Evolutionary conservation across 2,797 vertebrate genomes (phyloP), one percentile per base, ranked within the genome.

Genomic region (Microtus californicus): DNA sequence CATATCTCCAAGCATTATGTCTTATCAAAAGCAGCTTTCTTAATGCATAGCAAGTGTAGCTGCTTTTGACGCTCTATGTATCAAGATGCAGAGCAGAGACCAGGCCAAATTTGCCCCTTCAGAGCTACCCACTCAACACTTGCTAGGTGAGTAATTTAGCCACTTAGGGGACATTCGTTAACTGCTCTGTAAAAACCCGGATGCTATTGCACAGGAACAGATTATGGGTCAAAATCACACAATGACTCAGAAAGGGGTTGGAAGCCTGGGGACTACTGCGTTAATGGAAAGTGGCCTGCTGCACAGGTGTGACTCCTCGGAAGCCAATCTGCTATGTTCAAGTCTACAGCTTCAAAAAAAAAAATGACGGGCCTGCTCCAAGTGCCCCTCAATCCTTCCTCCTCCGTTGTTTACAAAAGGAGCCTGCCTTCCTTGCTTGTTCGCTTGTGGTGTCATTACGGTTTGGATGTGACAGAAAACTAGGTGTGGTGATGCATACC

Each of bases 21-120:
- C 92, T 65, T 90, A 76, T 77, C 88, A 90, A 97, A 95, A 95
- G 96, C 91, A 89, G 93, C 74, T 67, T 96, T 94, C 78, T 97
- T 92, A 93, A 95, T 93, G 63, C 48, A 83, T 73, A 90, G 85
- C 78, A 85, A 93, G 80, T 6, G 0, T 54, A 63, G 37, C 61
- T 51, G 23, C 14, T 71, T 87, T 83, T 85, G 69, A 80, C 4
- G 88, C 43, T 5, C 59, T 87, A 45, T 15, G 54, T n/a, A 61
- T n/a, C 74, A 91, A 93, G 71, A 21, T 15, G 27, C 69, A 91
- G 61, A 93, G 17, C 74, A 78, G 78, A 37, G 54, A 89, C 67
- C 45, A 81, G 71, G 89, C 37, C 90, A 94, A 67, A 78, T 93
- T 63, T 82, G 73, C 19, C 76, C 59, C 51, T 54, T 89, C 90